Conservation (phyloP, 2,113 vertebrate genomes). For the Cyprichromis sp. region DNA sequence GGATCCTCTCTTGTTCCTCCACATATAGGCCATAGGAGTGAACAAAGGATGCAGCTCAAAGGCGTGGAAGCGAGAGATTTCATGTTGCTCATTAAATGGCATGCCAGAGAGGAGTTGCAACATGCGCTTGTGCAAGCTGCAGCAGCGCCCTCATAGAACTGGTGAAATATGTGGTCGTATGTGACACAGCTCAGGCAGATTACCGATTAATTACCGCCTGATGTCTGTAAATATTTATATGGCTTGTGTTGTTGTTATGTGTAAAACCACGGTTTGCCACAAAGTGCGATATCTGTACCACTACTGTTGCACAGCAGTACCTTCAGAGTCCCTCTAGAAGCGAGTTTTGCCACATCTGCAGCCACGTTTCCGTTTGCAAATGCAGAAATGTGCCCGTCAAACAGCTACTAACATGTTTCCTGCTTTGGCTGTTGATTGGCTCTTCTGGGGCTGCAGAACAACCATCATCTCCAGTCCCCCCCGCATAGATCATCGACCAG, state of each 20-base stretch:
- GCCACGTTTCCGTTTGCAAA: accelerated
- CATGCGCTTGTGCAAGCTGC: background rate
- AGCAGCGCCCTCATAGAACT: background rate
- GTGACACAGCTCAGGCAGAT: background rate
- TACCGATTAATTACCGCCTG: background rate
- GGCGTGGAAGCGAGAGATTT: background rate
- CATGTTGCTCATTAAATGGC: background rate
- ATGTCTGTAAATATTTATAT: background rate
- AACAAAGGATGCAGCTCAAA: background rate
- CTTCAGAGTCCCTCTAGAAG: background rate
- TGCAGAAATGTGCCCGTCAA: background rate
- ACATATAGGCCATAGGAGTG: background rate
- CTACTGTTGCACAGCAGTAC: background rate
- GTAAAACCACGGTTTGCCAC: accelerated
- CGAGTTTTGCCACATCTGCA: background rate
- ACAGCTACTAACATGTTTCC: background rate
- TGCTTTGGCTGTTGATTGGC: background rate
- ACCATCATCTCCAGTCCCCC: accelerated
- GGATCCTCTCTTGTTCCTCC: background rate
- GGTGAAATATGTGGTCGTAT: background rate
- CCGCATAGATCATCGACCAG: accelerated
- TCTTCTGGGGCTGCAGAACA: background rate
- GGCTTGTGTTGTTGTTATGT: background rate
- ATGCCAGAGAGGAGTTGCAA: background rate
- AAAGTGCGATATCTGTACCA: background rate